These are phyloP conservation scores for Ectobius pallidus DNA, from an alignment of 2,888 invertebrate genomes.

Conservation along the genomic window DNA sequence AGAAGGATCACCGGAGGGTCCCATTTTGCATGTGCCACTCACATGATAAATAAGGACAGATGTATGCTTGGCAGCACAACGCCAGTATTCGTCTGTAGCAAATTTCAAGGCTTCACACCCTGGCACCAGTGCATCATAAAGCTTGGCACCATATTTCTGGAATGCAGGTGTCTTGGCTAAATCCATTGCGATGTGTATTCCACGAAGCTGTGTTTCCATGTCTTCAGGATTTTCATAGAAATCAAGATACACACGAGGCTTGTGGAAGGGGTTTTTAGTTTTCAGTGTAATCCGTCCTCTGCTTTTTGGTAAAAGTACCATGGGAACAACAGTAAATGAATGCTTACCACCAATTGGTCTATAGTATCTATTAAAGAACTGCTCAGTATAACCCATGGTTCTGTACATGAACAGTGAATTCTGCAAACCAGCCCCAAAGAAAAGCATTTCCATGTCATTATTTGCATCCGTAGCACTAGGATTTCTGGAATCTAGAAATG, in stretches of 20 bases:
- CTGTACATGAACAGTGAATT: background rate
- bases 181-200: conserved; percentile 48
- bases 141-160: conserved; percentile 77
- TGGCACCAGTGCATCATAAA: conserved; percentile 80
- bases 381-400: conserved; percentile 45
- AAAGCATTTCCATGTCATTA: background rate
- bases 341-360: conserved; percentile 54
- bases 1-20: background rate
- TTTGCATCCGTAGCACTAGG: conserved; percentile 50
- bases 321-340: conserved; percentile 61
- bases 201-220: conserved; percentile 46
- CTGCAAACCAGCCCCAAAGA: conserved; percentile 60
- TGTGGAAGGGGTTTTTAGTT: conserved; percentile 79
- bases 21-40: conserved; percentile 36
- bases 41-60: conserved; percentile 72
- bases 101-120: conserved; percentile 76
- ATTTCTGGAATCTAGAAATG: conserved; percentile 72
- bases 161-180: conserved; percentile 81
- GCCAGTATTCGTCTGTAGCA: conserved; percentile 84
- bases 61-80: conserved; percentile 68
- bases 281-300: conserved; percentile 84
- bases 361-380: conserved; percentile 55
- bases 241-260: conserved; percentile 88
- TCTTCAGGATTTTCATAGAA: conserved; percentile 73
- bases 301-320: conserved; percentile 74